Evolutionary conservation across 2,888 invertebrate genomes (phyloP).

Genomic region (Aporophyla nigra): DNA sequence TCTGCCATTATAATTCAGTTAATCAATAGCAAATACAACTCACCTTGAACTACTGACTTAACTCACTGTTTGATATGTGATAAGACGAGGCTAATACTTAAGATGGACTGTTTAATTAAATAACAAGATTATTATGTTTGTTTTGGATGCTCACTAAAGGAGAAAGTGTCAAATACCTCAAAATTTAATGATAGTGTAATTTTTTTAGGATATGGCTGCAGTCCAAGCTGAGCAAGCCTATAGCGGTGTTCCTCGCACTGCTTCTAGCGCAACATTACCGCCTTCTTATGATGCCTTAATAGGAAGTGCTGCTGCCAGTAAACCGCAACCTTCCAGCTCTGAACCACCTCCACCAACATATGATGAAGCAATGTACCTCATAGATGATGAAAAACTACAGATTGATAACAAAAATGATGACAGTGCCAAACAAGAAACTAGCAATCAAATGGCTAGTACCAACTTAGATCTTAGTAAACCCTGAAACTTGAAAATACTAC

Average conservation of each 20-base stretch:
- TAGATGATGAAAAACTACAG: constrained; percentile 85
- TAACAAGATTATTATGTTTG: constrained; percentile 47
- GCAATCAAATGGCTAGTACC: constrained; percentile 76
- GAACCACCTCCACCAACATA: constrained; percentile 92
- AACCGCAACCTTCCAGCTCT: constrained; percentile 87
- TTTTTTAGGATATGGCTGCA: constrained; percentile 90
- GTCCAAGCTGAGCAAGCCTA: constrained; percentile 90
- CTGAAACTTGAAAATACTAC: constrained; percentile 71
- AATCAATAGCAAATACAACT: constrained; percentile 45
- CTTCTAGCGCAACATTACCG: constrained; percentile 91
- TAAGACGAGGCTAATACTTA: constrained; percentile 47
- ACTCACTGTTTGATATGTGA: constrained; percentile 47
- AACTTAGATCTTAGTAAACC: constrained; percentile 83
- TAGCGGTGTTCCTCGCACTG: constrained; percentile 88
- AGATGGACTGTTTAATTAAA: constrained; percentile 40
- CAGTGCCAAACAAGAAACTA: constrained; percentile 85
- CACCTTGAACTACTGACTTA: constrained; percentile 65
- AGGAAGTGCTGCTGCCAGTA: constrained; percentile 81
- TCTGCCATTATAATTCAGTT: constrained; percentile 22
- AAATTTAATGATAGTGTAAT: constrained; percentile 39
- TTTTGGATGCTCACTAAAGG: constrained; percentile 21
- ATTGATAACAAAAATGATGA: constrained; percentile 78
- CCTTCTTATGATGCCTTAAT: constrained; percentile 92
- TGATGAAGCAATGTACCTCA: constrained; percentile 92
- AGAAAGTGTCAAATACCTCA: constrained; percentile 47